Conservation (phyloP, 2,113 vertebrate species). For the Burhinus oedicnemus region DNA sequence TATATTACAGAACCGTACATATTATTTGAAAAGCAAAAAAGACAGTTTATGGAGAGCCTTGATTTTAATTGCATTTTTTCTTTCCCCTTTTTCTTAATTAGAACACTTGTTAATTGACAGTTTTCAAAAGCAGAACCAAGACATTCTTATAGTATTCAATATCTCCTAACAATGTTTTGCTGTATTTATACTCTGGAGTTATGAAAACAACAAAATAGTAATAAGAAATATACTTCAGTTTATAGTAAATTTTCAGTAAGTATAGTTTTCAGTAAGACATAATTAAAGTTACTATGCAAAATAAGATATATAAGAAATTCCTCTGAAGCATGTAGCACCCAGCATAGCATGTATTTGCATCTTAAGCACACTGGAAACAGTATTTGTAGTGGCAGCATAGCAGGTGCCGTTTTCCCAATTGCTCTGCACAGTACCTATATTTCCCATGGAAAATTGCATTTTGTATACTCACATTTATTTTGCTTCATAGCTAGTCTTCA, state of each 20-base stretch:
- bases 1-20: background rate
- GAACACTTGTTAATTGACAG: background rate
- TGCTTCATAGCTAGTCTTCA: background rate
- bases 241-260: background rate
- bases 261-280: background rate
- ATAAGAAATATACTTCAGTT: background rate
- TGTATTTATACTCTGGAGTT: background rate
- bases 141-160: background rate
- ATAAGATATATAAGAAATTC: background rate
- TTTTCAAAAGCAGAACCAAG: slow-evolving; percentile 23
- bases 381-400: background rate
- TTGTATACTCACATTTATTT: background rate
- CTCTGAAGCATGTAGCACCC: background rate
- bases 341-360: background rate
- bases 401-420: background rate
- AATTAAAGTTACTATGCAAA: background rate
- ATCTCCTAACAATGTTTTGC: slow-evolving; percentile 22
- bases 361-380: background rate
- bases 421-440: background rate
- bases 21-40: slow-evolving; percentile 6
- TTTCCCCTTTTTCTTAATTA: slow-evolving; percentile 13
- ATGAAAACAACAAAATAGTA: slow-evolving; percentile 4
- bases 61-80: slow-evolving; percentile 21
- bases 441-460: background rate
- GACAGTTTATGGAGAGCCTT: background rate